phyloP scores from a whole-genome alignment of 1,140 invertebrate species.

The Drosophila hydei region DNA sequence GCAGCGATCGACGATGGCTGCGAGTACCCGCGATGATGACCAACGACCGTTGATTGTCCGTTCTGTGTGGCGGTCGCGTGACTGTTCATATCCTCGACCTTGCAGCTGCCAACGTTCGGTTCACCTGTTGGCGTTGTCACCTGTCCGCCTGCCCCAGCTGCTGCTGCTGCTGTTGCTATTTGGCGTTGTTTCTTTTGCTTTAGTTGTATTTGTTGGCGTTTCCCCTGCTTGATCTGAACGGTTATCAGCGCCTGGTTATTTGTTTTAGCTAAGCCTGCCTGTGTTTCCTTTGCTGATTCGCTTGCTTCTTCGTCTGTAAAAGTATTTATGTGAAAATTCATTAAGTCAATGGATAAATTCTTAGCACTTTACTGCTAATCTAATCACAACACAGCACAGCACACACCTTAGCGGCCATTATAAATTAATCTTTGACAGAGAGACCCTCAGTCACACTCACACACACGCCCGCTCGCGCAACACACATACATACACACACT shows the following conservation, averaged over 20 bases:
- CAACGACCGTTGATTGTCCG: conserved; percentile 83
- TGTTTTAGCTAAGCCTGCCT: conserved; percentile 26
- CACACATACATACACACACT: no score
- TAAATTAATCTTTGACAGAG: conserved; percentile 7
- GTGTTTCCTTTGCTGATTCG: conserved; percentile 42
- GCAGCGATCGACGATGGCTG: conserved; percentile 68
- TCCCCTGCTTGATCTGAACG: conserved; percentile 67
- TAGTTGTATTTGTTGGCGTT: conserved; percentile 12
- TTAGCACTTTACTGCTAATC: conserved; percentile 29
- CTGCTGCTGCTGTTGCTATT: conserved; percentile 12
- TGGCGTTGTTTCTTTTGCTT: background rate
- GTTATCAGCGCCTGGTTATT: conserved; percentile 51
- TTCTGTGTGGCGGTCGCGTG: conserved; percentile 82
- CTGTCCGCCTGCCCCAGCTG: conserved; percentile 5
- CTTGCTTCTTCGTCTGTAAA: conserved; percentile 70
- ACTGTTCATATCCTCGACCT: conserved; percentile 78
- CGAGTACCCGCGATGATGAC: conserved; percentile 83
- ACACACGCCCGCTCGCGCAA: no score
- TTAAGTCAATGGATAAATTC: conserved; percentile 22
- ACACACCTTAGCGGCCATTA: conserved; percentile 11
- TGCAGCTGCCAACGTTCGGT: conserved; percentile 30
- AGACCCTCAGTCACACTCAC: background rate
- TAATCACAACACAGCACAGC: conserved; percentile 42
- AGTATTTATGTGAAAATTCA: conserved; percentile 11
- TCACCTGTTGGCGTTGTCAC: conserved; percentile 23